Conservation (phyloP, 2,888 invertebrate species). For the Limnephilus lunatus region DNA sequence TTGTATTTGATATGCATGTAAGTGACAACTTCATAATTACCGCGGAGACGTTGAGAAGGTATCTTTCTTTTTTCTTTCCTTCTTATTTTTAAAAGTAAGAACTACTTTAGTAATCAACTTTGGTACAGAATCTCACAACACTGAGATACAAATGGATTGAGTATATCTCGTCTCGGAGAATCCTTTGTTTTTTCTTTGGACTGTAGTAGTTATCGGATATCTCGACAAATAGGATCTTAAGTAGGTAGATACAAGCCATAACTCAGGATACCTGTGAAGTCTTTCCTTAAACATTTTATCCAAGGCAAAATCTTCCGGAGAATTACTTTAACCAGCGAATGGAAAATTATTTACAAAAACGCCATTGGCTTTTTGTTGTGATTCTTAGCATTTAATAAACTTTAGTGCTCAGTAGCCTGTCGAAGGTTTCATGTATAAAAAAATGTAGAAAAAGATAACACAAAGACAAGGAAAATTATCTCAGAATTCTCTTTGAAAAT, state of each 20-base stretch:
- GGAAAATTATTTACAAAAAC: not conserved
- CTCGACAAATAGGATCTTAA: slow-evolving; percentile 17
- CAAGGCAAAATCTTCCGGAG: not conserved
- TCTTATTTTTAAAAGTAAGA: not conserved
- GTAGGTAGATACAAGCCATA: not conserved
- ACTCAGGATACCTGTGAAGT: not conserved
- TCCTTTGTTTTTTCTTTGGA: not conserved
- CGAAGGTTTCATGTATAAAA: not conserved
- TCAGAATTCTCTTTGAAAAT: no score
- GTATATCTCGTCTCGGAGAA: not conserved
- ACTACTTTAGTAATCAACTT: not conserved
- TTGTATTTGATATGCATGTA: no score
- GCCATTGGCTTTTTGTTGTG: not conserved
- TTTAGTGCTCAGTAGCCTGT: not conserved
- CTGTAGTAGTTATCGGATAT: not conserved
- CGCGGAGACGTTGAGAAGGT: not conserved
- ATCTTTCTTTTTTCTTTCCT: not conserved
- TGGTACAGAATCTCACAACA: not conserved
- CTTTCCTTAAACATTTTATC: not conserved
- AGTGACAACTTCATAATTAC: no score
- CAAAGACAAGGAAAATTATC: no score
- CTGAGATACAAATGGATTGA: not conserved
- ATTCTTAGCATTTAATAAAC: not conserved
- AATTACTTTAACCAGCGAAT: not conserved
- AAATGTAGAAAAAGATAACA: no score